phyloP scores from a whole-genome alignment of 2,888 invertebrate species.

The Ectobius pallidus region DNA sequence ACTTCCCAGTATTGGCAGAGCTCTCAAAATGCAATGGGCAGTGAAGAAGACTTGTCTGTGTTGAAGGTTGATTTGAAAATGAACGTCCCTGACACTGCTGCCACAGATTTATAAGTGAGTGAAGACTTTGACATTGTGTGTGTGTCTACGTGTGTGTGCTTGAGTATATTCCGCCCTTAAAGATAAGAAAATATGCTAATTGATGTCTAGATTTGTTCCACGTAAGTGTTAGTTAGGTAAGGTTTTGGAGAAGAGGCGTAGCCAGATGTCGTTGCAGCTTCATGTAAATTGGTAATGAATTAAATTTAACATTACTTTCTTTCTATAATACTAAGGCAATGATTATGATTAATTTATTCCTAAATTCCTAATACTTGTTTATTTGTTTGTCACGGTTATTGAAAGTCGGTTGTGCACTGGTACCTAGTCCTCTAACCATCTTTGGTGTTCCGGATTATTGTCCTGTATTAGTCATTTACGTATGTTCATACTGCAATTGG shows the following conservation, averaged over 20 bases:
- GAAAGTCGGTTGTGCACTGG: too few relatives aligned
- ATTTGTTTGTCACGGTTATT: too few relatives aligned
- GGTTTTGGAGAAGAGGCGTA: neutral
- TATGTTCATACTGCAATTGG: too few relatives aligned
- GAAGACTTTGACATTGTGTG: neutral
- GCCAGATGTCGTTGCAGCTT: too few relatives aligned
- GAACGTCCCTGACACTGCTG: neutral
- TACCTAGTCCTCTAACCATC: too few relatives aligned
- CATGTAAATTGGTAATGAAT: too few relatives aligned
- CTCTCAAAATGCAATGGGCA: neutral
- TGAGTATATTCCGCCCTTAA: neutral
- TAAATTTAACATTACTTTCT: too few relatives aligned
- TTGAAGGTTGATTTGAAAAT: neutral
- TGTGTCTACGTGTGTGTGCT: neutral
- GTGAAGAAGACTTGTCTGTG: neutral
- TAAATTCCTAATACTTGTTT: too few relatives aligned
- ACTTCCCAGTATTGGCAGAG: conserved; percentile 1
- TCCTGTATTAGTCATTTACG: too few relatives aligned
- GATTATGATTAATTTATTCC: too few relatives aligned
- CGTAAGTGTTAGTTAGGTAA: neutral
- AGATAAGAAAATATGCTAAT: neutral
- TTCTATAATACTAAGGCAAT: too few relatives aligned
- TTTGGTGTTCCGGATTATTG: too few relatives aligned
- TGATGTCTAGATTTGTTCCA: neutral
- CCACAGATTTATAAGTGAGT: neutral